These are phyloP conservation scores for Danio tinwini DNA, from an alignment of 2,797 vertebrate genomes.

Conservation along the genomic window DNA sequence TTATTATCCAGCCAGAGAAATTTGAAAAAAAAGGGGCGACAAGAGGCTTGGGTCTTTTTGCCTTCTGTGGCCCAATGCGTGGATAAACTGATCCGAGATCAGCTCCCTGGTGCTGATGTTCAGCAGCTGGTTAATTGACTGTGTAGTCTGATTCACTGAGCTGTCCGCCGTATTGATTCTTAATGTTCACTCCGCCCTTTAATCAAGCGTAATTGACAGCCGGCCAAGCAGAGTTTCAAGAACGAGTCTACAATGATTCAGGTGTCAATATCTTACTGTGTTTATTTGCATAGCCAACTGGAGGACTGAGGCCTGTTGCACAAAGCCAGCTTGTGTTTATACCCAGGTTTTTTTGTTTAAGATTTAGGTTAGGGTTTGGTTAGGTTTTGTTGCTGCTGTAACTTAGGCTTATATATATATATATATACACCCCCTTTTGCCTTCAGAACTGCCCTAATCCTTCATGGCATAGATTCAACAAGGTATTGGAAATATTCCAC, in stretches of 20 bases:
- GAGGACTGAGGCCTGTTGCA: neutral
- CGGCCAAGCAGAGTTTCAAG: neutral
- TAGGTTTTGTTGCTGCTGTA: too few species aligned
- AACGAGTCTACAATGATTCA: neutral
- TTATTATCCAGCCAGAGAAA: conserved; percentile 77
- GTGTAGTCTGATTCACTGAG: conserved; percentile 76
- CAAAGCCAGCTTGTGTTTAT: too few species aligned
- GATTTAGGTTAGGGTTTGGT: too few species aligned
- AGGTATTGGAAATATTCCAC: too few species aligned
- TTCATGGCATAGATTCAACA: too few species aligned
- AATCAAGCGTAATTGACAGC: conserved; percentile 15
- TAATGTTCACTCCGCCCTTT: neutral
- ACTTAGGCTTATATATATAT: too few species aligned
- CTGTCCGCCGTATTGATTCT: conserved; percentile 62
- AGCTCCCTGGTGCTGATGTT: conserved; percentile 70
- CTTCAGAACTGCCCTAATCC: too few species aligned
- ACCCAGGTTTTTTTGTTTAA: too few species aligned
- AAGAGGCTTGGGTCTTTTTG: conserved; percentile 34
- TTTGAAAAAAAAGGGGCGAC: conserved; percentile 32
- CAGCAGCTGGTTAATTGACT: conserved; percentile 81
- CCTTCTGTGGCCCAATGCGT: conserved; percentile 67
- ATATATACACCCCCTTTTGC: too few species aligned
- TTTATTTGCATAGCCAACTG: neutral
- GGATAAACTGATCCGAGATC: conserved; percentile 76
- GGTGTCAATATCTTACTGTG: neutral